Evolutionary conservation across 2,113 vertebrate species (phyloP), one percentile per base, ranked within the genome.

Genomic region (Oreochromis aureus): DNA sequence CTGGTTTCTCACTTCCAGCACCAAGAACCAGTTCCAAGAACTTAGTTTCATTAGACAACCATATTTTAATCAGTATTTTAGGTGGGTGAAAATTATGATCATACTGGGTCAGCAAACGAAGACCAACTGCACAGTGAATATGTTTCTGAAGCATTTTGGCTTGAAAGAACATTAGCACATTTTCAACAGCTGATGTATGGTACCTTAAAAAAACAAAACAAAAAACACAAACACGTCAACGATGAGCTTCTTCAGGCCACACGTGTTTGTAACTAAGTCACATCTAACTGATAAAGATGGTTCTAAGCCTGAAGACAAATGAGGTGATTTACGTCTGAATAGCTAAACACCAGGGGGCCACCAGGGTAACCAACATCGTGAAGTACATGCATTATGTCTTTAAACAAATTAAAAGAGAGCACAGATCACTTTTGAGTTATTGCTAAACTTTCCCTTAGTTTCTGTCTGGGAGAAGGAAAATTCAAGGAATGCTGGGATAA

Each of bases 401-500:
- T 86, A 73, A 86, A 80, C 13, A 58, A 66, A 86, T 84, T 71
- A 16, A 84, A 66, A 76, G 58, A 82, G 34, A 63, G 56, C 22
- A 55, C 69, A 76, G 83, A 83, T 80, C 22, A 22, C 13, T 44
- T 83, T 55, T 19, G 39, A 73, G 58, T 54, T 59, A 89, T 66
- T 6, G 7, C n/a, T 86, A 59, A 85, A 85, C 7, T 76, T 54
- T 89, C 34, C 32, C 39, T 51, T 10, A 44, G 44, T 76, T 83
- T 89, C 73, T 84, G 51, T 66, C 59, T 89, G 81, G 81, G 55
- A 91, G 39, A 90, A 53, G 78, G 22, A 83, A 89, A 91, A 92
- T 61, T 80, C 56, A 80, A 83, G 80, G 92, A 94, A 92, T 86
- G 83, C 85, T 46, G 59, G 93, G 73, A 90, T 84, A 86, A 90